Conservation (phyloP, 2,113 vertebrate genomes). For the Cynopterus brachyotis region DNA sequence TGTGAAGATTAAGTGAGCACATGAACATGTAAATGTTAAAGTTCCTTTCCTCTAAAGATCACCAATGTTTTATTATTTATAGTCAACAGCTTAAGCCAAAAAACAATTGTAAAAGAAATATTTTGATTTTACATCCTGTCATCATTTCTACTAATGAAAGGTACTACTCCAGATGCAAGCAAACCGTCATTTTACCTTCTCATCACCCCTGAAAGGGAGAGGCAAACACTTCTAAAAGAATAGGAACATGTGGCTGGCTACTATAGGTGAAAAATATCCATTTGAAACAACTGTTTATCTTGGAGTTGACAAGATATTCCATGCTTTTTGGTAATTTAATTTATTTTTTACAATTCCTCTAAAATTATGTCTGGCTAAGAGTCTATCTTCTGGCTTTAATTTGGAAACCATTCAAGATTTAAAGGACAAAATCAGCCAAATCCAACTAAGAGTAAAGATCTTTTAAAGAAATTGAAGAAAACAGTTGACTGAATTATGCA, state of each 20-base stretch:
- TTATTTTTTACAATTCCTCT: conserved; percentile 53
- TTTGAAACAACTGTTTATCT: conserved; percentile 54
- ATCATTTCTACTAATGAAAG: conserved; percentile 59
- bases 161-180: conserved; percentile 16
- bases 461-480: conserved; percentile 36
- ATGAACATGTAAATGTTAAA: background rate
- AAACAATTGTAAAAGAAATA: conserved; percentile 31
- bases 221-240: background rate
- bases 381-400: conserved; percentile 45
- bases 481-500: background rate
- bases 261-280: background rate
- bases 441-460: background rate
- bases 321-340: conserved; percentile 35
- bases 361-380: conserved; percentile 55
- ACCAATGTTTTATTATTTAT: conserved; percentile 8
- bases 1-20: background rate
- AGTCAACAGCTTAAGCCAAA: background rate
- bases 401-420: conserved; percentile 52
- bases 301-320: conserved; percentile 54
- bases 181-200: conserved; percentile 22
- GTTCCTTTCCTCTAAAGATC: background rate
- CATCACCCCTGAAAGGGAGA: background rate
- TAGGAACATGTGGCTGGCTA: conserved; percentile 34
- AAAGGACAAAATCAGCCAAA: conserved; percentile 44
- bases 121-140: conserved; percentile 56